These are phyloP conservation scores for Macrophya annulata DNA, from an alignment of 2,888 invertebrate genomes.

Conservation along the genomic window DNA sequence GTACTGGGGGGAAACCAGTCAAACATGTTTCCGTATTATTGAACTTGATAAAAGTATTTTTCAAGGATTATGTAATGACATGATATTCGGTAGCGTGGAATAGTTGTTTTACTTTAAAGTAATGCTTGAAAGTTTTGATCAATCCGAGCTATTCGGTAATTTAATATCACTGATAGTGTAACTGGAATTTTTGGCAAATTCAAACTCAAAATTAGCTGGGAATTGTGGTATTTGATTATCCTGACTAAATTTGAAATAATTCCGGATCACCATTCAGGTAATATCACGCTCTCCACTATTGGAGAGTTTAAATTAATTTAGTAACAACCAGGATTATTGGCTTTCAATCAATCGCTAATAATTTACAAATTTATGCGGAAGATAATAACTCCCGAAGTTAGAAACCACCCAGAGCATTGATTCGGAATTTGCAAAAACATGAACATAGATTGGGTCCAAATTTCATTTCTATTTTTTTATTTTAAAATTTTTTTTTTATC, in stretches of 20 bases:
- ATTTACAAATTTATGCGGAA: slow-evolving; percentile 46
- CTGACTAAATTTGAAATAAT: slow-evolving; percentile 38
- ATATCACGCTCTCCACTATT: slow-evolving; percentile 23
- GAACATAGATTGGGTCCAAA: background rate
- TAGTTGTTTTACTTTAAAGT: background rate
- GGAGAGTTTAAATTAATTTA: slow-evolving; percentile 48
- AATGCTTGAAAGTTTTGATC: background rate
- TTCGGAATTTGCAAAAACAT: background rate
- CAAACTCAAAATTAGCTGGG: background rate
- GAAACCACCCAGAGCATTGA: background rate
- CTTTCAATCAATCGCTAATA: slow-evolving; percentile 50
- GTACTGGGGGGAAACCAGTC: background rate
- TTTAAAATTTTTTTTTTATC: background rate
- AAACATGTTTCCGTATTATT: background rate
- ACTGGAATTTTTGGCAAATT: slow-evolving; percentile 22
- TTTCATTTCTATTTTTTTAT: background rate
- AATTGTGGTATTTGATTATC: slow-evolving; percentile 45
- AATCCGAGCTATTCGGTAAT: background rate
- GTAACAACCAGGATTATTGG: slow-evolving; percentile 51
- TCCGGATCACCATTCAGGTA: slow-evolving; percentile 27
- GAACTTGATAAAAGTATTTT: background rate
- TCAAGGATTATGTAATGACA: background rate
- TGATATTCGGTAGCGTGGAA: background rate
- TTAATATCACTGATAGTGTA: background rate
- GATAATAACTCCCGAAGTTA: slow-evolving; percentile 34